Evolutionary conservation across 2,888 invertebrate species (phyloP).

Genomic region (Cheilosia soror): DNA sequence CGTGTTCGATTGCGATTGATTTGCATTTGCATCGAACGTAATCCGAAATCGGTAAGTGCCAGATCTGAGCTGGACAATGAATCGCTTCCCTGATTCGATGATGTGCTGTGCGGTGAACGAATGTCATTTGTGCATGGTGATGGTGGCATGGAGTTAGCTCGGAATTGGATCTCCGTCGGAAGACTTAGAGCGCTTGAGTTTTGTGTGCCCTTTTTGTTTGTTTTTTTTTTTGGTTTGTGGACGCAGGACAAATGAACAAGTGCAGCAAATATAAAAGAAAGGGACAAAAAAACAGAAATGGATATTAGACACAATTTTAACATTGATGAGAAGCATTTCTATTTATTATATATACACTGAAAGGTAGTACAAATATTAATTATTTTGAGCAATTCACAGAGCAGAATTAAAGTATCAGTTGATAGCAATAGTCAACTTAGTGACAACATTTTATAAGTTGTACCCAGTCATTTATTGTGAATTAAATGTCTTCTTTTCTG

Average conservation of each 20-base stretch:
- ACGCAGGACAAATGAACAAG: constrained; percentile 61
- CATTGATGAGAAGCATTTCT: constrained; percentile 1
- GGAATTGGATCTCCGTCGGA: constrained; percentile 80
- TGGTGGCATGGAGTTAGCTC: constrained; percentile 86
- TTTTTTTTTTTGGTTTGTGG: constrained; percentile 12
- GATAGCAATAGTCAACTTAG: no score
- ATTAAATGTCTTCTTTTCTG: no score
- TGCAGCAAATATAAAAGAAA: constrained; percentile 66
- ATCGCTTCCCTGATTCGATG: constrained; percentile 91
- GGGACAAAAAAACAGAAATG: constrained; percentile 22
- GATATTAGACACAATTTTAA: constrained; percentile 34
- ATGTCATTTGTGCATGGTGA: constrained; percentile 87
- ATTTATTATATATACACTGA: no score
- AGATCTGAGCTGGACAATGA: constrained; percentile 90
- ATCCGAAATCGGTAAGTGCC: constrained; percentile 86
- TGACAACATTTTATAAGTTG: no score
- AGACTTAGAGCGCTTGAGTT: constrained; percentile 81
- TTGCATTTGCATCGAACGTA: constrained; percentile 77
- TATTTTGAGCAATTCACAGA: no score
- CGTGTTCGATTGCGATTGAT: constrained; percentile 79
- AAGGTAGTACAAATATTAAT: no score
- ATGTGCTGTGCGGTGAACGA: constrained; percentile 88
- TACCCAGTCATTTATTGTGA: no score
- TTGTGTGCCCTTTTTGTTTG: constrained; percentile 78
- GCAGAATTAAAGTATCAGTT: no score